Conservation (phyloP, 2,797 vertebrate species). For the Phalanger gymnotis region DNA sequence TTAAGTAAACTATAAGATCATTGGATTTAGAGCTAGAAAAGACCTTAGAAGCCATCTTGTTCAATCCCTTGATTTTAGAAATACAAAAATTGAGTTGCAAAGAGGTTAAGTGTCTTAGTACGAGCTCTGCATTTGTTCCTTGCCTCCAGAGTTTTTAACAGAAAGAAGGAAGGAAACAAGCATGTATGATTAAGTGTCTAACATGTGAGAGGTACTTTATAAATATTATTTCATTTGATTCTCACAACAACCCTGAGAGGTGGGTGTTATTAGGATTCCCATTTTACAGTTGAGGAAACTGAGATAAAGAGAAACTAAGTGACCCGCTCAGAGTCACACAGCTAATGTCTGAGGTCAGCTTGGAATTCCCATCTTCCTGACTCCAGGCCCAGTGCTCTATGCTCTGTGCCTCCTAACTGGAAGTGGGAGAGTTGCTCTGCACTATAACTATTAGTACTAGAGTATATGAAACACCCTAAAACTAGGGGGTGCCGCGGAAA, state of each 20-base stretch:
- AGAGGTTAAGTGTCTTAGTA: not conserved
- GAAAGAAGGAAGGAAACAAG: not conserved
- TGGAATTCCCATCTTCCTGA: not conserved
- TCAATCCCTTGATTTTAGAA: not conserved
- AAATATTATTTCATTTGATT: not conserved
- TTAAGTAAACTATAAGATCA: not conserved
- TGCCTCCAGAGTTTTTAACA: not conserved
- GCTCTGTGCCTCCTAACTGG: not conserved
- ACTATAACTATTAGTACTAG: not conserved
- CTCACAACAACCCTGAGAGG: not conserved
- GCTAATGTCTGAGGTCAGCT: not conserved
- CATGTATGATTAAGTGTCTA: not conserved
- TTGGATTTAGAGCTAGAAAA: not conserved
- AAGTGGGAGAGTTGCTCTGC: not conserved
- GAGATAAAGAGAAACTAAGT: not conserved
- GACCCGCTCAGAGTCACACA: not conserved
- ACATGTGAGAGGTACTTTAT: not conserved
- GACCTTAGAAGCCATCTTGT: not conserved
- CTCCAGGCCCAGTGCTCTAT: not conserved
- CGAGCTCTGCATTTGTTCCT: not conserved
- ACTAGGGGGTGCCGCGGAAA: not conserved
- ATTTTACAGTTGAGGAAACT: not conserved
- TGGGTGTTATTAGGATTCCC: not conserved
- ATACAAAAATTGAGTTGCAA: not conserved
- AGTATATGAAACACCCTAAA: not conserved